These are phyloP conservation scores for Yponomeuta plumbellus DNA, from an alignment of 2,888 invertebrate species.

Conservation along the genomic window DNA sequence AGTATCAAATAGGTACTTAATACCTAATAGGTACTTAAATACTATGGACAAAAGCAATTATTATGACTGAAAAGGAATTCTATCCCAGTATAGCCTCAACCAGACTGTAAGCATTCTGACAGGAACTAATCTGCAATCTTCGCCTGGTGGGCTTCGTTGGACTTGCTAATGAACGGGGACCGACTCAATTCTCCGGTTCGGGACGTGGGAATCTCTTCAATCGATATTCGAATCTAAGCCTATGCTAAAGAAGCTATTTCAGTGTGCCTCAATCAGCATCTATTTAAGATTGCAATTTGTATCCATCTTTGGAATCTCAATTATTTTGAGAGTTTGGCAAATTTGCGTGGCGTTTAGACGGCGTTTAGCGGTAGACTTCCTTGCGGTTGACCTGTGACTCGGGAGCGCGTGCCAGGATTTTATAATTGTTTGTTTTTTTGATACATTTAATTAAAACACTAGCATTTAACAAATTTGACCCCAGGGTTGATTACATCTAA, in stretches of 20 bases:
- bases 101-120: conserved; percentile 9
- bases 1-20: too few relatives aligned
- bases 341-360: too few relatives aligned
- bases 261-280: not conserved
- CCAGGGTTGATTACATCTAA: too few relatives aligned
- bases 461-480: too few relatives aligned
- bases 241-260: not conserved
- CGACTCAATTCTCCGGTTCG: not conserved
- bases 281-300: conserved; percentile 2
- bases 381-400: too few relatives aligned
- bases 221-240: not conserved
- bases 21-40: too few relatives aligned
- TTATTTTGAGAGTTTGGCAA: not conserved
- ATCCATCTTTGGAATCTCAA: not conserved
- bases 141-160: conserved; percentile 16
- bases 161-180: conserved; percentile 25
- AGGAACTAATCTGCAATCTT: conserved; percentile 16
- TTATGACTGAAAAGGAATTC: conserved; percentile 8
- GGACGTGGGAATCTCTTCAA: not conserved
- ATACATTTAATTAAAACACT: too few relatives aligned
- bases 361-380: too few relatives aligned
- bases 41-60: not conserved
- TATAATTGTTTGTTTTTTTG: too few relatives aligned
- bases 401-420: too few relatives aligned
- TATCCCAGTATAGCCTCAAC: not conserved